These are phyloP conservation scores for Anguilla pacifica DNA, from an alignment of 2,797 vertebrate genomes.

Conservation along the genomic window DNA sequence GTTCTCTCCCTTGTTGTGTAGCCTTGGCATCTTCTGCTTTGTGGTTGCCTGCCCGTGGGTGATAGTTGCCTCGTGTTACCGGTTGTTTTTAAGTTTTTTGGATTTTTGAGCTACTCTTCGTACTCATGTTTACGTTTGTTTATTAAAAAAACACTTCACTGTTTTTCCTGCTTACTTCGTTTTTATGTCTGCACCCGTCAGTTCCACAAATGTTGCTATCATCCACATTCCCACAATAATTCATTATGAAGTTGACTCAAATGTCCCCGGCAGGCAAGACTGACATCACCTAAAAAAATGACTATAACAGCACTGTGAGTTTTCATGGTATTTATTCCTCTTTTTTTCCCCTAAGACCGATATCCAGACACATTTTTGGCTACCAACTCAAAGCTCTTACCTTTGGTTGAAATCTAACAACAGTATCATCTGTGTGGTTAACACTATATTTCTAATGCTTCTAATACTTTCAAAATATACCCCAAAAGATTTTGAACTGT, in stretches of 20 bases:
- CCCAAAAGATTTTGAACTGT: slow-evolving; percentile 22
- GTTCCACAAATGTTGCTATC: too few species aligned
- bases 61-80: too few species aligned
- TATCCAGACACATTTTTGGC: slow-evolving; percentile 26
- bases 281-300: slow-evolving; percentile 59
- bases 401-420: slow-evolving; percentile 31
- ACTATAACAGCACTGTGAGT: slow-evolving; percentile 22
- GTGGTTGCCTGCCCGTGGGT: too few species aligned
- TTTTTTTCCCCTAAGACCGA: slow-evolving; percentile 13
- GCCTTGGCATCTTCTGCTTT: too few species aligned
- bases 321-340: slow-evolving; percentile 31
- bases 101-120: too few species aligned
- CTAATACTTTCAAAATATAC: slow-evolving; percentile 5
- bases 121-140: too few species aligned
- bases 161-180: too few species aligned
- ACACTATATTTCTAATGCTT: slow-evolving; percentile 21
- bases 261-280: slow-evolving; percentile 61
- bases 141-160: too few species aligned
- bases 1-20: too few species aligned
- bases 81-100: too few species aligned
- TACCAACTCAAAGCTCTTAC: slow-evolving; percentile 18
- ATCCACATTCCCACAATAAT: slow-evolving; percentile 33
- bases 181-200: too few species aligned
- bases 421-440: slow-evolving; percentile 28
- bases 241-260: slow-evolving; percentile 42